phyloP scores from a whole-genome alignment of 2,797 vertebrate species.

The Myripristis jacobus region DNA sequence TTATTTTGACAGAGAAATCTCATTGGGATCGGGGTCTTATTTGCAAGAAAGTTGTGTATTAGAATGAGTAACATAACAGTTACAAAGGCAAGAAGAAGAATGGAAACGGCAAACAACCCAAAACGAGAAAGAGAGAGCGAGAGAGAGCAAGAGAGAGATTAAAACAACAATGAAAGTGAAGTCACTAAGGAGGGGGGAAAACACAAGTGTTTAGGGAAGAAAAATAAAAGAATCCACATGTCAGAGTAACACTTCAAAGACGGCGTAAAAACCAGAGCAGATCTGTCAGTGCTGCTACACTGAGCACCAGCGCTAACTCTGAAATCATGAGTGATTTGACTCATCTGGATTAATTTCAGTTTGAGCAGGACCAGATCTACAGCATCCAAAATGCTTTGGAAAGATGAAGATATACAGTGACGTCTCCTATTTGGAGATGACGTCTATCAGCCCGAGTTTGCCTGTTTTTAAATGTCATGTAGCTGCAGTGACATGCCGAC shows the following conservation, averaged over 20 bases:
- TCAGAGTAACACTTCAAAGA: conserved; percentile 10
- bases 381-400: not conserved
- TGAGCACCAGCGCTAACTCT: not conserved
- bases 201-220: not conserved
- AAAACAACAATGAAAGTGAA: not conserved
- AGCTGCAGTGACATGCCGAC: not conserved
- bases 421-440: not conserved
- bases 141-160: not conserved
- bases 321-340: not conserved
- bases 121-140: not conserved
- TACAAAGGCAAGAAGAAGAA: not conserved
- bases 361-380: not conserved
- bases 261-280: not conserved
- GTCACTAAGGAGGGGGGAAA: not conserved
- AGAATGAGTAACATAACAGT: not conserved
- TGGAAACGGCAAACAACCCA: not conserved
- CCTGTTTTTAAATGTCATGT: not conserved
- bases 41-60: not conserved
- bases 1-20: conserved; percentile 5
- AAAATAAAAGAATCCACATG: not conserved
- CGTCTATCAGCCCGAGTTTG: not conserved
- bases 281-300: not conserved
- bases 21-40: conserved; percentile 1
- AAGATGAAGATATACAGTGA: not conserved
- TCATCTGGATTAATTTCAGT: not conserved